phyloP scores from a whole-genome alignment of 2,888 invertebrate genomes.

The Venustoraphidia nigricollis region DNA sequence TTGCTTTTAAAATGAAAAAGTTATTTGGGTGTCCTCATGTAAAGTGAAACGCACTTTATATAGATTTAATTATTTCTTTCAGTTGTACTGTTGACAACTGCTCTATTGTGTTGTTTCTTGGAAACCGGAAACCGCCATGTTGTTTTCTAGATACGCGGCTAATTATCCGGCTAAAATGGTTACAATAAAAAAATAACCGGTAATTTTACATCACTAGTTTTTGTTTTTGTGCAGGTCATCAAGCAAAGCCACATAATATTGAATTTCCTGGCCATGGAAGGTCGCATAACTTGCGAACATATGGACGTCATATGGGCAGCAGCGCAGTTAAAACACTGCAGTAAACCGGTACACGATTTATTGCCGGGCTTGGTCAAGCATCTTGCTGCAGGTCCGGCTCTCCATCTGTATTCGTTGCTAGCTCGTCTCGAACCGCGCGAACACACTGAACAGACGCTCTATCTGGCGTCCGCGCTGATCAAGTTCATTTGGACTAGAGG shows the following conservation, averaged over 20 bases:
- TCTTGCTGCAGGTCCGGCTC: slow-evolving; percentile 72
- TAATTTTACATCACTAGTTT: too few relatives aligned
- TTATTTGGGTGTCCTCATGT: too few relatives aligned
- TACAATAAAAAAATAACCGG: too few relatives aligned
- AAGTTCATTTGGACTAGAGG: slow-evolving; percentile 85
- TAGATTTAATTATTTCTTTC: too few relatives aligned
- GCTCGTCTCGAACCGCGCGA: slow-evolving; percentile 78
- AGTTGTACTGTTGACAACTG: too few relatives aligned
- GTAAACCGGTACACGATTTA: slow-evolving; percentile 83
- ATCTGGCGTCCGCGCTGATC: slow-evolving; percentile 75
- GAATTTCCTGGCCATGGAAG: slow-evolving; percentile 85
- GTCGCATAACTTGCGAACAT: slow-evolving; percentile 77
- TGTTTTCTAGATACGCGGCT: too few relatives aligned
- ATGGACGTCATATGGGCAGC: slow-evolving; percentile 91
- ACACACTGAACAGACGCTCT: slow-evolving; percentile 84
- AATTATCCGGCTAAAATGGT: too few relatives aligned
- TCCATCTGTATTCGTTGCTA: slow-evolving; percentile 76
- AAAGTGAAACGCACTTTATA: too few relatives aligned
- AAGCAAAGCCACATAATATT: slow-evolving; percentile 89
- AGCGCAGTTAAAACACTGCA: slow-evolving; percentile 87
- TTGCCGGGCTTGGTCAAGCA: slow-evolving; percentile 82
- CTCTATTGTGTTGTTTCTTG: too few relatives aligned
- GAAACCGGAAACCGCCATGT: too few relatives aligned
- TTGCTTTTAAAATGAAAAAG: too few relatives aligned
- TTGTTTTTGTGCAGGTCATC: slow-evolving; percentile 43